These are phyloP conservation scores for Zoanthus solanderi DNA, from an alignment of 92 coral and sea anemone genomes.

Conservation along the genomic window DNA sequence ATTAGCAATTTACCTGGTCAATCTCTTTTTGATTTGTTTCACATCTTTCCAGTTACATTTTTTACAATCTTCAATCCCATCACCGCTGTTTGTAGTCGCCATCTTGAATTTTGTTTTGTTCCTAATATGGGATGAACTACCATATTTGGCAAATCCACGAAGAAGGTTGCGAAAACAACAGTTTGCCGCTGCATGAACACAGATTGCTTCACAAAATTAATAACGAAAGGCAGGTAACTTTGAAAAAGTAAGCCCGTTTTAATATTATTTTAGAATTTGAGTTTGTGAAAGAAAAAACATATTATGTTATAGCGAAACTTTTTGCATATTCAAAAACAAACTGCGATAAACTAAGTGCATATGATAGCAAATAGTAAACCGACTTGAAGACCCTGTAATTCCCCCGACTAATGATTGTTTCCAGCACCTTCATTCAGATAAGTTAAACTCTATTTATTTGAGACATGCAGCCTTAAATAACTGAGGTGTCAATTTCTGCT, in stretches of 20 bases:
- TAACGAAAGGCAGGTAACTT: slow-evolving; percentile 2
- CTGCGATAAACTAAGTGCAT: no score
- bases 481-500: not conserved
- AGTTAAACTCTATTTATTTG: not conserved
- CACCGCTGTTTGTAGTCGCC: slow-evolving; percentile 68
- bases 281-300: not conserved
- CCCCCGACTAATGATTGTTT: not conserved
- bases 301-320: not conserved
- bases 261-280: not conserved
- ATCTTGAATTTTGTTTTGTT: slow-evolving; percentile 52
- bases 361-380: not conserved
- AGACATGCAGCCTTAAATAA: slow-evolving; percentile 13
- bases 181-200: not conserved
- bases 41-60: not conserved
- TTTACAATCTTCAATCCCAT: not conserved
- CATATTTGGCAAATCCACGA: slow-evolving; percentile 59
- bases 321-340: not conserved
- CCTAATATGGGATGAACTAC: slow-evolving; percentile 63
- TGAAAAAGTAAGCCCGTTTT: not conserved
- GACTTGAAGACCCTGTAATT: not conserved
- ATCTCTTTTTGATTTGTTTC: slow-evolving; percentile 1
- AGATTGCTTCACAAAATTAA: not conserved
- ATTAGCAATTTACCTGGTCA: slow-evolving; percentile 16
- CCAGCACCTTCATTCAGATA: not conserved
- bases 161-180: slow-evolving; percentile 32